Evolutionary conservation across 1,140 invertebrate species (phyloP).

Genomic region (Drosophila watanabei): DNA sequence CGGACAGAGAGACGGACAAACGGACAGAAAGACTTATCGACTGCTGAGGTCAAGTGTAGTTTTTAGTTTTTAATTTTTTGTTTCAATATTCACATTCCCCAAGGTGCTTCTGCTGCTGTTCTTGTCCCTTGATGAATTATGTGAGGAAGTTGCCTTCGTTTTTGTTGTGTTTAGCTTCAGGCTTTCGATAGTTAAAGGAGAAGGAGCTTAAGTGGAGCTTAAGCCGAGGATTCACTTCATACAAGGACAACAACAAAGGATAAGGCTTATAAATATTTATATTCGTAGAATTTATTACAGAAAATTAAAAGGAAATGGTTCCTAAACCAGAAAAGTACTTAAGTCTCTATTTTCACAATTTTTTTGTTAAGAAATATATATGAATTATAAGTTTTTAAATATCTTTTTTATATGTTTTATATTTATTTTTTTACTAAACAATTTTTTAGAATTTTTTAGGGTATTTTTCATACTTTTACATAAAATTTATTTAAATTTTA

Average conservation of each 20-base stretch:
- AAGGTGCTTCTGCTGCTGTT: constrained; percentile 5
- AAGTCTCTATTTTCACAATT: not conserved
- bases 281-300: constrained; percentile 3
- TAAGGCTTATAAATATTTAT: constrained; percentile 27
- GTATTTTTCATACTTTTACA: too few species aligned
- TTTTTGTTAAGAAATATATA: too few species aligned
- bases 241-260: constrained; percentile 38
- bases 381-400: too few species aligned
- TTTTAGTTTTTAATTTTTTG: constrained; percentile 65
- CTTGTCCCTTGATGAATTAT: constrained; percentile 65
- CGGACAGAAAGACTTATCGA: constrained; percentile 25
- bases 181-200: not conserved
- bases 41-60: constrained; percentile 76
- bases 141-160: constrained; percentile 56
- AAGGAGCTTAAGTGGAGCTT: constrained; percentile 27
- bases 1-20: not conserved
- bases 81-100: constrained; percentile 48
- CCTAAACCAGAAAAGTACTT: not conserved
- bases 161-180: constrained; percentile 36
- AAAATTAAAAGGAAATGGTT: too few species aligned
- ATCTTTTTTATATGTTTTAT: too few species aligned
- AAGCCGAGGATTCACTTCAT: constrained; percentile 13
- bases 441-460: too few species aligned
- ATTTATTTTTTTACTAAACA: too few species aligned
- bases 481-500: too few species aligned